Evolutionary conservation across 2,797 vertebrate species (phyloP).

Genomic region (Scolopax rusticola): DNA sequence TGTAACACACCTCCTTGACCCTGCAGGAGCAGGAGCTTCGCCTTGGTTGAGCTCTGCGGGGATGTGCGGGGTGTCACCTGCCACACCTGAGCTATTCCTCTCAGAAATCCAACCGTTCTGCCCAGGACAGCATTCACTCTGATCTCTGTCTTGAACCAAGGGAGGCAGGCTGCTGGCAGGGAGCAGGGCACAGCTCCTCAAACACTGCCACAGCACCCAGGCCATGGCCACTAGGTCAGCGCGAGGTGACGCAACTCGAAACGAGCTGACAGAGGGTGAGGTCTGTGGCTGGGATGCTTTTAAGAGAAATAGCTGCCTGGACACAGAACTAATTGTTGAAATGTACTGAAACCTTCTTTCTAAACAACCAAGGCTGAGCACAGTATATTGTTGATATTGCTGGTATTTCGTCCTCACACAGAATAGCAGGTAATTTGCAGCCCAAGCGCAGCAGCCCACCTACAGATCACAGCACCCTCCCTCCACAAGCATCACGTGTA

Average conservation of each 20-base stretch:
- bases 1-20: background rate
- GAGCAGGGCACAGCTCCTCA: conserved; percentile 17
- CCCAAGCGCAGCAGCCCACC: conserved; percentile 26
- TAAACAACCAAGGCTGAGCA: background rate
- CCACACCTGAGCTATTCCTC: background rate
- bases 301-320: background rate
- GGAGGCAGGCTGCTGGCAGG: conserved; percentile 6
- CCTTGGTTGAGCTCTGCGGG: too few relatives aligned
- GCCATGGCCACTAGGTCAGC: background rate
- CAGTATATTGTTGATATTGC: background rate
- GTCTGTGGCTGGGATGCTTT: background rate
- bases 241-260: background rate
- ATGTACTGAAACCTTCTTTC: background rate
- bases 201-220: conserved; percentile 4
- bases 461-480: background rate
- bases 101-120: background rate
- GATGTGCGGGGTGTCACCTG: background rate
- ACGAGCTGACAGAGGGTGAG: background rate
- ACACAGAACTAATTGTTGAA: background rate
- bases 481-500: background rate
- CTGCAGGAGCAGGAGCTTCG: background rate
- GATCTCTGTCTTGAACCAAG: background rate
- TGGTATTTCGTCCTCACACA: background rate
- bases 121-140: background rate
- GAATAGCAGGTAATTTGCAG: background rate